These are phyloP conservation scores for Cryptocheilus praepositus DNA, from an alignment of 2,888 invertebrate species.

Conservation along the genomic window DNA sequence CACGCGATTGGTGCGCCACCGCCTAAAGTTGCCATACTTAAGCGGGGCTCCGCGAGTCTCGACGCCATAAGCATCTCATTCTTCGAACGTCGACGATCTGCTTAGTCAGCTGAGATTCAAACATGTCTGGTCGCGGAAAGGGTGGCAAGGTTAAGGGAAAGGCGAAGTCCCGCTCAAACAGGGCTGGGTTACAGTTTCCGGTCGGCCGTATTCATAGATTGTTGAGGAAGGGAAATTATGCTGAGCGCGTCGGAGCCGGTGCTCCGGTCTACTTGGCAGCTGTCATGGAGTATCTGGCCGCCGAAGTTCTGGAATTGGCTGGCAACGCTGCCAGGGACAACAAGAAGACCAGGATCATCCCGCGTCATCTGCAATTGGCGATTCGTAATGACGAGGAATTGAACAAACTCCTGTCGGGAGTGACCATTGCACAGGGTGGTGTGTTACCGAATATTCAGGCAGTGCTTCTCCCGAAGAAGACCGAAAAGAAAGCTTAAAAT, in stretches of 20 bases:
- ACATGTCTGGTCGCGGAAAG: slow-evolving; percentile 65
- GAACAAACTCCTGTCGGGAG: slow-evolving; percentile 84
- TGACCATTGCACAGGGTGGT: slow-evolving; percentile 89
- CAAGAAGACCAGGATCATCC: slow-evolving; percentile 78
- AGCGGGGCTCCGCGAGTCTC: not conserved
- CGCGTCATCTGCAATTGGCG: slow-evolving; percentile 78
- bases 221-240: slow-evolving; percentile 80
- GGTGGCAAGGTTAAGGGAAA: slow-evolving; percentile 65
- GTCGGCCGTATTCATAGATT: slow-evolving; percentile 80
- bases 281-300: slow-evolving; percentile 82
- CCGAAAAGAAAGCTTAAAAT: slow-evolving; percentile 45
- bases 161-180: slow-evolving; percentile 75
- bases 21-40: not conserved
- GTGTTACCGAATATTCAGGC: slow-evolving; percentile 88
- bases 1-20: not conserved
- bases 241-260: slow-evolving; percentile 78
- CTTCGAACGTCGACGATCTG: not conserved
- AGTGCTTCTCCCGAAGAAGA: slow-evolving; percentile 70
- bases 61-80: not conserved
- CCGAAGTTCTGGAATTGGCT: slow-evolving; percentile 82
- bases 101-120: not conserved
- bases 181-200: slow-evolving; percentile 79
- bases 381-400: slow-evolving; percentile 89
- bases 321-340: slow-evolving; percentile 83
- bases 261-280: slow-evolving; percentile 78